Evolutionary conservation across 2,797 vertebrate genomes (phyloP).

Genomic region (Silurus lanzhouensis): DNA sequence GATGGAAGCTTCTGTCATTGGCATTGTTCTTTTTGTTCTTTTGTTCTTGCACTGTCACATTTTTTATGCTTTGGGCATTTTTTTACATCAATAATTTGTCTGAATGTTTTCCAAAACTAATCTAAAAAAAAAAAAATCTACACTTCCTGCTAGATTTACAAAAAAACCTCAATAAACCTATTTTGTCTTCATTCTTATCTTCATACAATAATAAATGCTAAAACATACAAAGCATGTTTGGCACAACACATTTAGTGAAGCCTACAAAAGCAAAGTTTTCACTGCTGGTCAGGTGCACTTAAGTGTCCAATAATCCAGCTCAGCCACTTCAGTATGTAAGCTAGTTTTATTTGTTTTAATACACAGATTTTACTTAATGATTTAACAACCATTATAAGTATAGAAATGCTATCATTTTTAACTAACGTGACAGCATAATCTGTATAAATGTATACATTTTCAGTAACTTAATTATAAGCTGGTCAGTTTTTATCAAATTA

Average conservation of each 20-base stretch:
- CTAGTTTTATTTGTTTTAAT: background rate
- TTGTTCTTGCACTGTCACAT: background rate
- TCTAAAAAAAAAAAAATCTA: too few relatives aligned
- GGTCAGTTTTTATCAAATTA: background rate
- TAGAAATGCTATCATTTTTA: background rate
- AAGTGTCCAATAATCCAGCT: background rate
- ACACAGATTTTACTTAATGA: background rate
- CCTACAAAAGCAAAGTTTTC: background rate
- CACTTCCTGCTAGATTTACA: background rate
- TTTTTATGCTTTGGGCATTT: background rate
- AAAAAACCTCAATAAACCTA: background rate
- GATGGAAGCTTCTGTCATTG: background rate
- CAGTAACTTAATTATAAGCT: background rate
- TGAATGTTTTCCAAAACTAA: background rate
- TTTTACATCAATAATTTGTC: background rate
- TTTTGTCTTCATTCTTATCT: background rate
- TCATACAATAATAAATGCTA: background rate
- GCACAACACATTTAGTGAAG: background rate
- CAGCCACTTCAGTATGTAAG: background rate
- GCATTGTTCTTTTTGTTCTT: background rate
- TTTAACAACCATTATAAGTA: background rate
- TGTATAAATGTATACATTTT: background rate
- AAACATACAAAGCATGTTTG: background rate
- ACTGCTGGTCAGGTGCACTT: background rate
- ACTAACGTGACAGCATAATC: background rate